Evolutionary conservation across 2,113 vertebrate genomes (phyloP).

Genomic region (Macrotis lagotis): DNA sequence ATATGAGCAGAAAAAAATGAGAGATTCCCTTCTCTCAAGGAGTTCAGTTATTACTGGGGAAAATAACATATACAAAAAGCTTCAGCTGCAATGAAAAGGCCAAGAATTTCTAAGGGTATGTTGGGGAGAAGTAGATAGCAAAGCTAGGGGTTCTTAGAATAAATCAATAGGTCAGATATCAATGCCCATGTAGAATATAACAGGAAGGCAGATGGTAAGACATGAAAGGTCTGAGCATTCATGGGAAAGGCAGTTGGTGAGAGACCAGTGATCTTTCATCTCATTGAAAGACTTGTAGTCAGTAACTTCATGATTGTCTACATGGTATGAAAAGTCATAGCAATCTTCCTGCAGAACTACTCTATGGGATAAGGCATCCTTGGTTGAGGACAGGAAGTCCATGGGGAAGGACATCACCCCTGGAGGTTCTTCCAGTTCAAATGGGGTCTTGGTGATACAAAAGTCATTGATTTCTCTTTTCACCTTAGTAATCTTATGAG

Average conservation of each 20-base stretch:
- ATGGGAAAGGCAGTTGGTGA: background rate
- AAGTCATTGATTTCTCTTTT: background rate
- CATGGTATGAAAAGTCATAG: background rate
- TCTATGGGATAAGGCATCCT: background rate
- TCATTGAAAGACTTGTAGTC: background rate
- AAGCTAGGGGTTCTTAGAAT: background rate
- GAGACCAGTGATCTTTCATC: background rate
- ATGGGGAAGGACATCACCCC: background rate
- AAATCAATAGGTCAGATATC: background rate
- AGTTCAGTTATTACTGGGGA: background rate
- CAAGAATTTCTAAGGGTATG: background rate
- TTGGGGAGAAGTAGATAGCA: background rate
- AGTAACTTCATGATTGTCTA: background rate
- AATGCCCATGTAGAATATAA: background rate
- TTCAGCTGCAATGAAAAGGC: background rate
- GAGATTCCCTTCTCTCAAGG: background rate
- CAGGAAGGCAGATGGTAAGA: background rate
- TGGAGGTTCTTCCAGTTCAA: background rate
- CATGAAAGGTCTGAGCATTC: background rate
- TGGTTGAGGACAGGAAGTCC: background rate
- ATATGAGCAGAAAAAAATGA: background rate
- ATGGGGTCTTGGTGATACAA: background rate
- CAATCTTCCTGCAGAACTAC: background rate
- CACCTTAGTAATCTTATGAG: background rate
- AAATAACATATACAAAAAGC: background rate